phyloP scores from a whole-genome alignment of 2,797 vertebrate species.

The Fistularia tabacaria region DNA sequence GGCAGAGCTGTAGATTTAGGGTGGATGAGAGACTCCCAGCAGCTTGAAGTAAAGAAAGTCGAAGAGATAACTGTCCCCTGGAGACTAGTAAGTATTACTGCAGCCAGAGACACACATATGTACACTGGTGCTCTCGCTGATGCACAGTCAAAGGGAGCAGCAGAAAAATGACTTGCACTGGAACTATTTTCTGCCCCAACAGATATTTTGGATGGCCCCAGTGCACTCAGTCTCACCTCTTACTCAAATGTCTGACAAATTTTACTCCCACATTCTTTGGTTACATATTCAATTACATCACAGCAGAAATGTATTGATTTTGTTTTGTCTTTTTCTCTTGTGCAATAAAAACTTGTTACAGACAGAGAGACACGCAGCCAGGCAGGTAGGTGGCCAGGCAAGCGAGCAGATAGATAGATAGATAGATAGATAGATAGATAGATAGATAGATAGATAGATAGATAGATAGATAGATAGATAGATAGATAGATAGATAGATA shows the following conservation, averaged over 20 bases:
- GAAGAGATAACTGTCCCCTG: slow-evolving; percentile 44
- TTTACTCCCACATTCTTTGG: slow-evolving; percentile 14
- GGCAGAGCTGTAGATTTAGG: slow-evolving; percentile 46
- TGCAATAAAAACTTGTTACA: slow-evolving; percentile 19
- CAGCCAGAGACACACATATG: slow-evolving; percentile 22
- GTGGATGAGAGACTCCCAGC: slow-evolving; percentile 35
- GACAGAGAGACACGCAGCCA: slow-evolving; percentile 40
- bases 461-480: too few relatives aligned
- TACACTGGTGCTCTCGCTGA: not conserved
- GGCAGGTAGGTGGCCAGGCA: slow-evolving; percentile 7
- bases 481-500: too few relatives aligned
- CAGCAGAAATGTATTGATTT: slow-evolving; percentile 25
- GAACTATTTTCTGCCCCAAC: slow-evolving; percentile 10
- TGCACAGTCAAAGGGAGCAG: too few relatives aligned
- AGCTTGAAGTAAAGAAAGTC: slow-evolving; percentile 40
- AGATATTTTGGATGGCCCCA: slow-evolving; percentile 30
- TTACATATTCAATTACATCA: slow-evolving; percentile 43
- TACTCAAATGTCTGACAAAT: not conserved
- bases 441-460: too few relatives aligned
- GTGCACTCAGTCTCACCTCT: slow-evolving; percentile 21
- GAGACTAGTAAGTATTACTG: slow-evolving; percentile 34
- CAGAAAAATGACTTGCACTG: slow-evolving; percentile 8
- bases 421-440: too few relatives aligned
- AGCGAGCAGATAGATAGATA: too few relatives aligned
- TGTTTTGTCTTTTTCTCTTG: slow-evolving; percentile 22